Evolutionary conservation across 2,888 invertebrate genomes (phyloP).

Genomic region (Eilema depressum): DNA sequence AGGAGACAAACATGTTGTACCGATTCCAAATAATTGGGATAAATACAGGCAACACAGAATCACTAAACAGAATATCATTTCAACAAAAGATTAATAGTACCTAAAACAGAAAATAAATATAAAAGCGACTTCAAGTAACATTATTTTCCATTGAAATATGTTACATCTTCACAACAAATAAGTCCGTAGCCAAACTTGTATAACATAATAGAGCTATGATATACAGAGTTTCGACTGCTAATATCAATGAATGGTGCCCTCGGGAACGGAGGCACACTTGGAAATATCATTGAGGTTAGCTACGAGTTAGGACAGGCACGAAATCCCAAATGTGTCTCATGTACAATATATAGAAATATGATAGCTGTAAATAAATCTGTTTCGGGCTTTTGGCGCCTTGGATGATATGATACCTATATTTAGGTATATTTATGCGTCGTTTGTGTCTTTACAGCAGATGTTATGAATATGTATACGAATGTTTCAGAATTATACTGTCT

Average conservation of each 20-base stretch:
- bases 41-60: no score
- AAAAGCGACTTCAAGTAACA: constrained; percentile 19
- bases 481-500: not conserved
- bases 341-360: constrained; percentile 40
- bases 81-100: not conserved
- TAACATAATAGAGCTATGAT: constrained; percentile 54
- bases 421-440: constrained; percentile 10
- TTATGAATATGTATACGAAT: not conserved
- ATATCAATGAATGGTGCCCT: constrained; percentile 73
- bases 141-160: constrained; percentile 37
- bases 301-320: constrained; percentile 46
- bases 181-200: constrained; percentile 44
- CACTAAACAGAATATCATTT: not conserved
- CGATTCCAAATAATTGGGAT: no score
- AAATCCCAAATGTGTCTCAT: constrained; percentile 48
- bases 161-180: constrained; percentile 42
- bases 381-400: constrained; percentile 27
- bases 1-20: no score
- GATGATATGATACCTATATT: not conserved
- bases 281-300: constrained; percentile 60
- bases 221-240: constrained; percentile 60
- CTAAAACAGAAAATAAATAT: not conserved
- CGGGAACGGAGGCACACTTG: constrained; percentile 55
- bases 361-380: constrained; percentile 43
- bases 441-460: not conserved